Percentiles rank a stretch among this genome's conserved stretches.
Conservation (phyloP, 2,888 invertebrate genomes). For the Agrochola circellaris region DNA sequence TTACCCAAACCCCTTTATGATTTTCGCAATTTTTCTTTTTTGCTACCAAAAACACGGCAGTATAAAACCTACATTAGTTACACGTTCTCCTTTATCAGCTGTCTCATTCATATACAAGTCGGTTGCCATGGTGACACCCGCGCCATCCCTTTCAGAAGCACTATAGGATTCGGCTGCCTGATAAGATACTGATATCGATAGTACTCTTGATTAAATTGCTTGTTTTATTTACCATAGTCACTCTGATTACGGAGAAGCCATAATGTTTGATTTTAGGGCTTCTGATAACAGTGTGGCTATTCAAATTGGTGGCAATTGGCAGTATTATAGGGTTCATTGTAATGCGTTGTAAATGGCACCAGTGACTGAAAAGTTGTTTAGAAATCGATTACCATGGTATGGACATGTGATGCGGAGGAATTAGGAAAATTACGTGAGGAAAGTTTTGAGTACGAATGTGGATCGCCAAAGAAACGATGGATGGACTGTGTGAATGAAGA, state of each 20-base stretch:
- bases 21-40: too few relatives aligned
- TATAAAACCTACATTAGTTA: conserved; percentile 38
- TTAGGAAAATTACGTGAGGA: too few relatives aligned
- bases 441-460: too few relatives aligned
- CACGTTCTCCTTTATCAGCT: conserved; percentile 25
- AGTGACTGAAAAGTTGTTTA: too few relatives aligned
- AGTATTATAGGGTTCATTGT: not conserved
- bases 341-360: too few relatives aligned
- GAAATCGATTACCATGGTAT: too few relatives aligned
- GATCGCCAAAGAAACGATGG: too few relatives aligned
- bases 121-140: conserved; percentile 40
- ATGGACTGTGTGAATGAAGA: too few relatives aligned
- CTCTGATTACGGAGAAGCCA: conserved; percentile 30
- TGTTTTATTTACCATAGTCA: conserved; percentile 20
- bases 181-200: conserved; percentile 51
- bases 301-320: not conserved
- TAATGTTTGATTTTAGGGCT: conserved; percentile 28
- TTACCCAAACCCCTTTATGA: too few relatives aligned
- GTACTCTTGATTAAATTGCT: conserved; percentile 49
- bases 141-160: conserved; percentile 56
- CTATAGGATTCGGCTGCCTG: conserved; percentile 40
- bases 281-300: conserved; percentile 23
- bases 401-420: too few relatives aligned
- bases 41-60: conserved; percentile 3
- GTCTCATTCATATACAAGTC: conserved; percentile 38